Evolutionary conservation across 1,140 invertebrate genomes (phyloP).

Genomic region (Atopsyche davidsoni): DNA sequence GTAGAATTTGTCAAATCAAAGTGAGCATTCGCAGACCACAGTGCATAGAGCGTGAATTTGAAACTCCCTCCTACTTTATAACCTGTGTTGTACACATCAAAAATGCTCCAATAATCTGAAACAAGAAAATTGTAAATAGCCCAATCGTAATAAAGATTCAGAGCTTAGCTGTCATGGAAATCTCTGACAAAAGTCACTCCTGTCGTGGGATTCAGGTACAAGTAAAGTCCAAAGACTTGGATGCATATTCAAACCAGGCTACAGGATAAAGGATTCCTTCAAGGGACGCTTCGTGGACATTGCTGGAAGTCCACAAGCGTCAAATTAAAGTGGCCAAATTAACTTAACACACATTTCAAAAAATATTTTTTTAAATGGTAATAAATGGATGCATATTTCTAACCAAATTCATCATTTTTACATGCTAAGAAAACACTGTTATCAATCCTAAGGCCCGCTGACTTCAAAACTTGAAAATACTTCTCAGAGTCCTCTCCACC

Average conservation of each 20-base stretch:
- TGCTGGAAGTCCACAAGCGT: background rate
- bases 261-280: no score
- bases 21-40: conserved; percentile 13
- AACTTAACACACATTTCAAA: background rate
- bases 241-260: background rate
- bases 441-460: conserved; percentile 10
- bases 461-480: background rate
- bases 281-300: background rate
- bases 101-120: conserved; percentile 22
- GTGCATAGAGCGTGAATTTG: conserved; percentile 12
- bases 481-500: conserved; percentile 9
- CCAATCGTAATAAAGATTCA: background rate
- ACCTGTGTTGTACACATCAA: conserved; percentile 25
- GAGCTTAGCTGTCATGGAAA: background rate
- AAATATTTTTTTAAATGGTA: background rate
- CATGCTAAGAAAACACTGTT: conserved; percentile 12
- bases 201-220: background rate
- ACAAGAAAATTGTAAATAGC: conserved; percentile 1
- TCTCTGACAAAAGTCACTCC: background rate
- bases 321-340: background rate
- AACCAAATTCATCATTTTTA: no score
- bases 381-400: no score
- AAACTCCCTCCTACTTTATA: conserved; percentile 14
- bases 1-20: background rate
- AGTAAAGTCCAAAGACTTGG: background rate